Evolutionary conservation across 1,140 invertebrate genomes (phyloP).

Genomic region (Orchestia grillus): DNA sequence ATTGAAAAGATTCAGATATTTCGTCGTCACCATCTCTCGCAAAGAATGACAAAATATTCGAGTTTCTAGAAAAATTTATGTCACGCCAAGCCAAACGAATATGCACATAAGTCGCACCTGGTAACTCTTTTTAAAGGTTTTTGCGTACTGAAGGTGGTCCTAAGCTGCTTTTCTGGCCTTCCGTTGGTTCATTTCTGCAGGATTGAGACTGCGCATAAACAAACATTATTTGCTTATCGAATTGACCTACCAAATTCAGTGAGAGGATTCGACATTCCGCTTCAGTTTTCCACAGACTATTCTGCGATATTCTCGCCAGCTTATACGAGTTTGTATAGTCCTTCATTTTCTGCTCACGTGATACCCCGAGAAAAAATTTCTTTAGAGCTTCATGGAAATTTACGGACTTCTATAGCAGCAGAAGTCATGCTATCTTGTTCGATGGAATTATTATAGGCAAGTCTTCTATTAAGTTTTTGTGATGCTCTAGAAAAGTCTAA

Average conservation of each 20-base stretch:
- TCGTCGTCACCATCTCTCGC: neutral
- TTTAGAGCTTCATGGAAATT: neutral
- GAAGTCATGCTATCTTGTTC: neutral
- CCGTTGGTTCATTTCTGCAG: neutral
- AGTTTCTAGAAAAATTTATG: neutral
- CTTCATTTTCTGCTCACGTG: neutral
- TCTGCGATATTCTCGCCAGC: neutral
- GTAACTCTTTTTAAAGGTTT: neutral
- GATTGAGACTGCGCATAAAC: neutral
- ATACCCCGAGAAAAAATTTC: neutral
- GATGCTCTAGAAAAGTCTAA: neutral
- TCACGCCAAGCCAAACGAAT: neutral
- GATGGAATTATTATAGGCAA: neutral
- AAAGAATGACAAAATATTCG: neutral
- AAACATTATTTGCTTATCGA: neutral
- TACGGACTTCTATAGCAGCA: too few relatives aligned
- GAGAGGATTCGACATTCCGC: neutral
- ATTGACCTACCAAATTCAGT: neutral
- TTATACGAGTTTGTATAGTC: neutral
- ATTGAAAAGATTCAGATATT: neutral
- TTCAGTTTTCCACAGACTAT: neutral
- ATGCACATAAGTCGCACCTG: neutral
- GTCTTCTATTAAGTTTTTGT: neutral
- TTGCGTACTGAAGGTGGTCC: neutral
- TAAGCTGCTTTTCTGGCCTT: neutral